These are phyloP conservation scores for Paguma larvata DNA, from an alignment of 2,797 vertebrate genomes.

Conservation along the genomic window DNA sequence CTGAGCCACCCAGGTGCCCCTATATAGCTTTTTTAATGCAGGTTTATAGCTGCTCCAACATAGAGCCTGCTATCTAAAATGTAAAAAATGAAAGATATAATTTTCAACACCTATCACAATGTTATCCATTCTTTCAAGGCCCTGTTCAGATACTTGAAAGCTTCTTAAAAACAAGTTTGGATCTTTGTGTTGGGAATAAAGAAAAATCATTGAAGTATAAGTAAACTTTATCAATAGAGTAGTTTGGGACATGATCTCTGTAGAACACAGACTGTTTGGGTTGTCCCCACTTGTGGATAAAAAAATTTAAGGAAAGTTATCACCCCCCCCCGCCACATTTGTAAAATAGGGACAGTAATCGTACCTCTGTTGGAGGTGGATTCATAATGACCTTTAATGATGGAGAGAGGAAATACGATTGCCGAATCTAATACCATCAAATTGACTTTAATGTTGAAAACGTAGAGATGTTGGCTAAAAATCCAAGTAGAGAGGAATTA, in stretches of 20 bases:
- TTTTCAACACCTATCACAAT: neutral
- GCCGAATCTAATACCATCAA: neutral
- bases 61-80: neutral
- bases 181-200: neutral
- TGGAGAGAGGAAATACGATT: neutral
- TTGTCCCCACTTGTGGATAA: neutral
- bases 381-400: neutral
- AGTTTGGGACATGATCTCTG: neutral
- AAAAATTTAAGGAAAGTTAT: neutral
- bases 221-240: neutral
- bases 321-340: too few species aligned
- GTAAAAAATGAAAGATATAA: neutral
- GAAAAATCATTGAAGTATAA: neutral
- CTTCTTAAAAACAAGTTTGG: neutral
- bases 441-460: neutral
- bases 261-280: neutral
- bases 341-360: neutral
- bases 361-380: neutral
- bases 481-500: neutral
- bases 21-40: neutral
- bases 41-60: neutral
- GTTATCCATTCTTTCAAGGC: neutral
- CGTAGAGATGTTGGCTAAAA: neutral
- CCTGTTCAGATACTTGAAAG: neutral
- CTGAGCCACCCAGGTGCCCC: too few species aligned